Evolutionary conservation across 2,888 invertebrate genomes (phyloP).

Genomic region (Zelleria hepariella): DNA sequence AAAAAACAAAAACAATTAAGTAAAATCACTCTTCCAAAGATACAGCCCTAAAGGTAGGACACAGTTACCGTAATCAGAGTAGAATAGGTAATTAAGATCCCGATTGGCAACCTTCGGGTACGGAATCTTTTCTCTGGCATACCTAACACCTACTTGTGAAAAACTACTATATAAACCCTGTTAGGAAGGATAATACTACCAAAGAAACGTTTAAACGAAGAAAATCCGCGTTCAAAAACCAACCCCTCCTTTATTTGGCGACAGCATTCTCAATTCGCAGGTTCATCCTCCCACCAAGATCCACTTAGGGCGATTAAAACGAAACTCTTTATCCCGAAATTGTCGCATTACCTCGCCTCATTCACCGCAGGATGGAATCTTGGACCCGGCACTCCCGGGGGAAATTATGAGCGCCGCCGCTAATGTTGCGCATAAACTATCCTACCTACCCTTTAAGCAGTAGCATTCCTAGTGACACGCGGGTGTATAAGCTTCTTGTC

Average conservation of each 20-base stretch:
- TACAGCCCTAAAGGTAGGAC: too few relatives aligned
- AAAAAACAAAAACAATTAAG: too few relatives aligned
- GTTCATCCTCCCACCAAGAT: neutral
- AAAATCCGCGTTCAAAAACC: neutral
- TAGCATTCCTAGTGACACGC: neutral
- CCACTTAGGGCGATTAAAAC: slow-evolving; percentile 1
- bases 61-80: too few relatives aligned
- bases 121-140: too few relatives aligned
- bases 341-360: neutral
- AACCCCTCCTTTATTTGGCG: neutral
- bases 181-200: too few relatives aligned
- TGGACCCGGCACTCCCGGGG: slow-evolving; percentile 5
- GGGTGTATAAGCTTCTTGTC: neutral
- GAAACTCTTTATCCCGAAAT: neutral
- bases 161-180: too few relatives aligned
- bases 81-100: too few relatives aligned
- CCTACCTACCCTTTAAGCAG: neutral
- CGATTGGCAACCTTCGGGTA: too few relatives aligned
- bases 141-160: too few relatives aligned
- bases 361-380: neutral
- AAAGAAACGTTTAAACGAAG: too few relatives aligned
- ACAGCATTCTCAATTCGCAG: neutral
- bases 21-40: too few relatives aligned
- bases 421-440: slow-evolving; percentile 11
- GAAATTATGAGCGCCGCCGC: slow-evolving; percentile 9